Evolutionary conservation across 2,888 invertebrate genomes (phyloP), one percentile per base, ranked within the genome.

Genomic region (Acleris holmiana): DNA sequence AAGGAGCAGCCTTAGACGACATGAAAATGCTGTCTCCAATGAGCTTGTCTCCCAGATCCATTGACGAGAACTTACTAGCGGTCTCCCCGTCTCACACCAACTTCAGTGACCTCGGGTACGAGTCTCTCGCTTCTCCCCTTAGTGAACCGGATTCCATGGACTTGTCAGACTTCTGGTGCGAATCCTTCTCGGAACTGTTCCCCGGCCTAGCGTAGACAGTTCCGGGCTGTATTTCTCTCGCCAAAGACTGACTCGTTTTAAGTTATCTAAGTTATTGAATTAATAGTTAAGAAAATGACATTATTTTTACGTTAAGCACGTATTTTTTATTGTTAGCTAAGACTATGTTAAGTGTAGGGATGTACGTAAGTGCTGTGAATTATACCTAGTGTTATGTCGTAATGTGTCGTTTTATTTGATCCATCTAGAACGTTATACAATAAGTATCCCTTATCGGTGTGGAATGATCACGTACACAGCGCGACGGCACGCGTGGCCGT

Each of bases 151-250:
- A 88, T 63, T 86, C 88, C 19, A 88, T 91, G 84, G 87, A 90
- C 78, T 80, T 93, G 68, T 89, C 95, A 78, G 95, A 96, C 79
- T 92, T 95, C 76, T 96, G 96, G 96, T 95, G 95, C 78, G 95
- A 95, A 78, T 95, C 95, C 73, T 95, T 96, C 75, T 95, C 95
- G 68, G 96, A 96, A 86, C 86, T 97, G 73, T 97, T 97, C 86
- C 96, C 97, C 44, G 94, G 94, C 68, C 88, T 97, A 77, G 93
- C 95, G 60, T 96, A 90, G 62, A 71, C 70, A 71, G 69, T 69
- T 69, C 76, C 67, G 72, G 77, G 83, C 82, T 84, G 85, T 68
- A 77, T 73, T 70, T 72, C 82, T 83, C 79, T 79, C 88, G 79
- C 88, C 88, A 84, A 90, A 91, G 91, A 92, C 91, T 92, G 91